phyloP scores from a whole-genome alignment of 2,113 vertebrate genomes.

The Microcebus griseorufus region DNA sequence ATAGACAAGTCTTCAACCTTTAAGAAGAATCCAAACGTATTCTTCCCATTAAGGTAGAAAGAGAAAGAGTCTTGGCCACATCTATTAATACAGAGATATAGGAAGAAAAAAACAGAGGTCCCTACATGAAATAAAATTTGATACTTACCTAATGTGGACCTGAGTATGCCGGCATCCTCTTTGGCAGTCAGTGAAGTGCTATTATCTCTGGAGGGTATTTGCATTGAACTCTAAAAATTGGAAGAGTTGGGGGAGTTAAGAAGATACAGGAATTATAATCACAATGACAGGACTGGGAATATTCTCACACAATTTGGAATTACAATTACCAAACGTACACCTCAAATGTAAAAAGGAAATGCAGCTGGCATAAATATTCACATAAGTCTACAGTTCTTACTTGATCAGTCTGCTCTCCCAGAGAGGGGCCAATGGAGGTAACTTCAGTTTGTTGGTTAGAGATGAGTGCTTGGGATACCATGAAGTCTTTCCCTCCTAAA shows the following conservation, averaged over 20 bases:
- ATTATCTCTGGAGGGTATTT: constrained; percentile 64
- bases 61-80: not conserved
- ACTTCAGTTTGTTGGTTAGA: not conserved
- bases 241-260: constrained; percentile 39
- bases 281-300: not conserved
- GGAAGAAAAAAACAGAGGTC: not conserved
- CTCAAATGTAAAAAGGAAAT: not conserved
- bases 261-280: not conserved
- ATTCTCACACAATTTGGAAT: not conserved
- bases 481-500: constrained; percentile 83
- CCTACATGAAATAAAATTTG: not conserved
- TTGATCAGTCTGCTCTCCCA: constrained; percentile 87
- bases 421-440: constrained; percentile 67
- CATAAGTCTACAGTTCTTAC: constrained; percentile 77
- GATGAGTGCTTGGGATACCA: constrained; percentile 62
- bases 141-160: constrained; percentile 76
- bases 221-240: constrained; percentile 78
- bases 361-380: not conserved
- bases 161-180: constrained; percentile 49
- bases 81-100: not conserved
- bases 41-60: not conserved
- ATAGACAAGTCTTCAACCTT: not conserved
- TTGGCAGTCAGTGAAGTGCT: not conserved
- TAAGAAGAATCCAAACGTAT: not conserved
- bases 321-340: not conserved